These are phyloP conservation scores for Acestrorhynchus altus DNA, from an alignment of 2,797 vertebrate genomes.

Conservation along the genomic window DNA sequence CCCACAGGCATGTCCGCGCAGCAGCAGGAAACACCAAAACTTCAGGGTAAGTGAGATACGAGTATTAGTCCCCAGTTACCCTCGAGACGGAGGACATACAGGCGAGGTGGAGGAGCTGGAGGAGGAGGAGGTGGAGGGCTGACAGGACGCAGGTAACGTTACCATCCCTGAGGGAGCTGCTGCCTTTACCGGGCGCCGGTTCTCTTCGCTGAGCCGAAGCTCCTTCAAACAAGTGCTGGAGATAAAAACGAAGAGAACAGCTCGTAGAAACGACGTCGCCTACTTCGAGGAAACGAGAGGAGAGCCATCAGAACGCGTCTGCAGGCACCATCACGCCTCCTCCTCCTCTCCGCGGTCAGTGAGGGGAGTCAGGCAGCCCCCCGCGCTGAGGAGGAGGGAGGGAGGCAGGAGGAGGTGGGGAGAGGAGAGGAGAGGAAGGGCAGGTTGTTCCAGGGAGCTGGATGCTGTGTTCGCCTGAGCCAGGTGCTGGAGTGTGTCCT, in stretches of 20 bases:
- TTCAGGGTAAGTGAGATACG: background rate
- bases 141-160: background rate
- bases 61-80: background rate
- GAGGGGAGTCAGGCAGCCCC: background rate
- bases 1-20: slow-evolving; percentile 78
- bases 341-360: background rate
- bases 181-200: background rate
- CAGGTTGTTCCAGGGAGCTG: background rate
- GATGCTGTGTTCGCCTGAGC: slow-evolving; percentile 14
- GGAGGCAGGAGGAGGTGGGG: background rate
- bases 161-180: background rate
- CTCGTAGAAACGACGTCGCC: background rate
- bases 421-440: background rate
- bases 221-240: no score
- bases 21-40: background rate
- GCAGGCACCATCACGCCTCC: slow-evolving; percentile 40
- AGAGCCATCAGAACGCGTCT: slow-evolving; percentile 65
- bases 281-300: slow-evolving; percentile 43
- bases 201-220: background rate
- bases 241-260: background rate
- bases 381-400: background rate
- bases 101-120: background rate
- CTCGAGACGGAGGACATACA: background rate
- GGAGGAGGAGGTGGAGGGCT: background rate
- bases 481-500: slow-evolving; percentile 45